phyloP scores from a whole-genome alignment of 2,888 invertebrate genomes.

The Gerris lacustris region DNA sequence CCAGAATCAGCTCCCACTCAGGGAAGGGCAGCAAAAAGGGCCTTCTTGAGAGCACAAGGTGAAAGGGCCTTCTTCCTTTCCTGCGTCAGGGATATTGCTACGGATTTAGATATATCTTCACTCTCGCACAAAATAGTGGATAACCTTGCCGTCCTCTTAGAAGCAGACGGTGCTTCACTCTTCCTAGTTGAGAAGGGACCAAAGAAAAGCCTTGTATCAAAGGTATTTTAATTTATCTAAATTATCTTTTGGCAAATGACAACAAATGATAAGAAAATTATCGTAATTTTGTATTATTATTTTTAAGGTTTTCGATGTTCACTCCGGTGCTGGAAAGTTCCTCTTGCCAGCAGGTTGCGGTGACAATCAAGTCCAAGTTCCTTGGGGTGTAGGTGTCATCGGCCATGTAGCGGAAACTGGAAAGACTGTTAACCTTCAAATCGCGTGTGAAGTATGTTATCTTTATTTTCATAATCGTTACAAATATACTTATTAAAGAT shows the following conservation, averaged over 20 bases:
- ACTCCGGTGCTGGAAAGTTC: conserved; percentile 38
- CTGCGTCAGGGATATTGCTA: conserved; percentile 43
- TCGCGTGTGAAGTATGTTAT: conserved; percentile 39
- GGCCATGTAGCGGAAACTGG: conserved; percentile 42
- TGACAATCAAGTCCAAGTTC: conserved; percentile 39
- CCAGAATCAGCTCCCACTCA: conserved; percentile 40
- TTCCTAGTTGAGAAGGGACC: conserved; percentile 40
- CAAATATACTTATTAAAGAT: too few species aligned
- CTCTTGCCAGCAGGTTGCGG: conserved; percentile 36
- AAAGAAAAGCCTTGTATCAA: conserved; percentile 39
- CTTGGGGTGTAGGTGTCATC: conserved; percentile 42
- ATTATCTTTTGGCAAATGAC: too few species aligned
- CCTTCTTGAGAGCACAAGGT: conserved; percentile 35
- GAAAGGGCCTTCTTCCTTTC: conserved; percentile 43
- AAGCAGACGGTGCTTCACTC: conserved; percentile 41
- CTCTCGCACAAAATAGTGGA: conserved; percentile 41
- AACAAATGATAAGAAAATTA: too few species aligned
- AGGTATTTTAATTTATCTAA: conserved; percentile 27
- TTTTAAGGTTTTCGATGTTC: conserved; percentile 39
- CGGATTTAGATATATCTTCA: conserved; percentile 41
- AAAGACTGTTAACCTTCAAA: conserved; percentile 39
- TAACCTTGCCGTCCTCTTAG: conserved; percentile 40
- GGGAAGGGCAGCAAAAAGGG: conserved; percentile 38
- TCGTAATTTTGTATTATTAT: not conserved
- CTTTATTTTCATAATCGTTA: too few species aligned